phyloP scores from a whole-genome alignment of 1,140 invertebrate genomes.

The Bicyclus anynana region DNA sequence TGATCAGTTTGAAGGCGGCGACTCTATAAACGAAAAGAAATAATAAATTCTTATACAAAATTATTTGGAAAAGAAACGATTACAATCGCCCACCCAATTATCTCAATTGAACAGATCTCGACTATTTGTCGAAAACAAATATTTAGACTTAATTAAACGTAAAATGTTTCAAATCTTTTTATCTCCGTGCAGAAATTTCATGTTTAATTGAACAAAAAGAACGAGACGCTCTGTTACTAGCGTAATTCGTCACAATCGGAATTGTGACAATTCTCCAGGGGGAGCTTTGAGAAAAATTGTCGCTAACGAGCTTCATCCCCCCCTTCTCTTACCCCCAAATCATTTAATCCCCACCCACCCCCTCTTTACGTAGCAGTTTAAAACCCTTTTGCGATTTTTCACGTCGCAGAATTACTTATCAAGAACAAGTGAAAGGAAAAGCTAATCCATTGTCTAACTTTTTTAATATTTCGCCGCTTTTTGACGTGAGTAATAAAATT shows the following conservation, averaged over 20 bases:
- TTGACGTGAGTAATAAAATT: background rate
- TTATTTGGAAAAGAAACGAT: background rate
- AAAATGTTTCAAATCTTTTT: constrained; percentile 8
- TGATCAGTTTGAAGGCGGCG: too few species aligned
- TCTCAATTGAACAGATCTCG: background rate
- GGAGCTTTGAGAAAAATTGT: constrained; percentile 74
- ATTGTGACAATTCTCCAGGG: constrained; percentile 33
- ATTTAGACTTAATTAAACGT: constrained; percentile 4
- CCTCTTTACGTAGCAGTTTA: constrained; percentile 62
- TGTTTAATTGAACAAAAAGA: constrained; percentile 51
- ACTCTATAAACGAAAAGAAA: too few species aligned
- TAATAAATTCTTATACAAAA: too few species aligned
- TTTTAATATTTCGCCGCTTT: constrained; percentile 33
- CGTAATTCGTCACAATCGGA: constrained; percentile 25
- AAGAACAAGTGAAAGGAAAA: constrained; percentile 54
- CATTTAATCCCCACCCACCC: constrained; percentile 47
- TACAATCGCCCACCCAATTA: background rate
- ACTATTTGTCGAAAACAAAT: constrained; percentile 1
- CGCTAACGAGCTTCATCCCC: constrained; percentile 64
- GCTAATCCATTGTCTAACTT: constrained; percentile 24
- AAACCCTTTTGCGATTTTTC: constrained; percentile 69
- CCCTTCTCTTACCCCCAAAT: constrained; percentile 25
- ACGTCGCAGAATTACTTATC: constrained; percentile 52
- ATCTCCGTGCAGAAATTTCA: constrained; percentile 15
- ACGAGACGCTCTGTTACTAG: constrained; percentile 42